Conservation (phyloP, 1,140 invertebrate genomes). For the Steinernema khuongi region DNA sequence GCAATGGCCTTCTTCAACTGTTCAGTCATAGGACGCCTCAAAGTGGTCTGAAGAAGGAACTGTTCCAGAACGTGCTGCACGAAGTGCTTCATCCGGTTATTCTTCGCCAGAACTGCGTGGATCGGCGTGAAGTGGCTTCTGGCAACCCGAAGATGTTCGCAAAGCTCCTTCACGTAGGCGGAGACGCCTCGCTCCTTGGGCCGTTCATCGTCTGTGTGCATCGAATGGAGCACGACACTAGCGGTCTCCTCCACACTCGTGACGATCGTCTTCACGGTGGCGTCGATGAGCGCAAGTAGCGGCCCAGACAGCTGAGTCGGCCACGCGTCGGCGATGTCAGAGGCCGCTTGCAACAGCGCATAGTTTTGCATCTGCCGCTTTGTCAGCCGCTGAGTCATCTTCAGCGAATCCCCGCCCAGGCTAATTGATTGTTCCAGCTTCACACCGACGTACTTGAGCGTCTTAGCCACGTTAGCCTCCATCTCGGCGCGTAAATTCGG, state of each 20-base stretch:
- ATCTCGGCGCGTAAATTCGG: slow-evolving; percentile 42
- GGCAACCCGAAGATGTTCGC: slow-evolving; percentile 46
- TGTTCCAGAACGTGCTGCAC: slow-evolving; percentile 53
- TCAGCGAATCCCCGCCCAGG: slow-evolving; percentile 37
- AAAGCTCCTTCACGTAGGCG: slow-evolving; percentile 49
- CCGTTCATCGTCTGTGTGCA: slow-evolving; percentile 22
- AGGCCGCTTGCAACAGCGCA: slow-evolving; percentile 44
- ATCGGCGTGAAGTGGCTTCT: slow-evolving; percentile 33
- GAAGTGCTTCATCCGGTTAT: slow-evolving; percentile 46
- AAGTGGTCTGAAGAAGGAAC: slow-evolving; percentile 48
- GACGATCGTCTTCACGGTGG: slow-evolving; percentile 37
- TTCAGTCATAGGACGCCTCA: slow-evolving; percentile 37
- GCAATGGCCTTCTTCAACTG: neutral
- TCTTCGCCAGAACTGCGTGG: slow-evolving; percentile 41
- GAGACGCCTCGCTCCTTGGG: slow-evolving; percentile 23
- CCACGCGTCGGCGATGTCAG: slow-evolving; percentile 45
- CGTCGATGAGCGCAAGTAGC: slow-evolving; percentile 43
- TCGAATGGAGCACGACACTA: slow-evolving; percentile 26
- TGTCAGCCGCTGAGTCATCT: slow-evolving; percentile 43
- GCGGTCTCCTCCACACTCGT: slow-evolving; percentile 31
- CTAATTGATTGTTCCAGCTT: slow-evolving; percentile 43
- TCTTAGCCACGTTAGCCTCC: slow-evolving; percentile 42
- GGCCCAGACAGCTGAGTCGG: slow-evolving; percentile 32
- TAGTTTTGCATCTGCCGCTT: slow-evolving; percentile 44
- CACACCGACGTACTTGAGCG: slow-evolving; percentile 38